phyloP scores from a whole-genome alignment of 2,797 vertebrate species.

The Antennarius maculatus region DNA sequence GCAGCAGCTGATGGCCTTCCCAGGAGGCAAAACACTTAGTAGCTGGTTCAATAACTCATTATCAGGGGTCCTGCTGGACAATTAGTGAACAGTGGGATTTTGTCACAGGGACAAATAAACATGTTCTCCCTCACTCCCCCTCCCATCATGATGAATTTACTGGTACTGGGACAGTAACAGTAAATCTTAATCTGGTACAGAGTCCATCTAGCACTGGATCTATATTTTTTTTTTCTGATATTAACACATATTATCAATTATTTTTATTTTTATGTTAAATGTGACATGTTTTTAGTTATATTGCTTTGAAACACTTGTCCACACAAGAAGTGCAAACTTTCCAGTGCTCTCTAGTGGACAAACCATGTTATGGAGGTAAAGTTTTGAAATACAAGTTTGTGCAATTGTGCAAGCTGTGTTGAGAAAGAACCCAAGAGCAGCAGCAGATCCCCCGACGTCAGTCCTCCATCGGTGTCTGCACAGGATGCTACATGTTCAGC shows the following conservation, averaged over 20 bases:
- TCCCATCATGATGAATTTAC: constrained; percentile 34
- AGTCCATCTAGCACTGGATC: not conserved
- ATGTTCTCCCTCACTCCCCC: constrained; percentile 41
- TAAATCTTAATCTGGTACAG: not conserved
- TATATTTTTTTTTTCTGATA: not conserved
- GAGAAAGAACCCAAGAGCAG: not conserved
- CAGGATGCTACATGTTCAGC: not conserved
- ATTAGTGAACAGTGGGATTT: constrained; percentile 80
- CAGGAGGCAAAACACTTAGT: constrained; percentile 68
- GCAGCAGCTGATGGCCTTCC: constrained; percentile 70
- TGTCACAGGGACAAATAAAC: constrained; percentile 78
- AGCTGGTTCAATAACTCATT: constrained; percentile 84
- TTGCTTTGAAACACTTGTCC: not conserved
- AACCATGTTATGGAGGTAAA: not conserved
- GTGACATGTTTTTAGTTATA: not conserved
- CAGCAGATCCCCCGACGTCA: not conserved
- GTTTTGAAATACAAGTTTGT: not conserved
- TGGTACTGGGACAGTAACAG: constrained; percentile 20
- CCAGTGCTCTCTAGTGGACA: constrained; percentile 5
- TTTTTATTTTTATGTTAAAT: not conserved
- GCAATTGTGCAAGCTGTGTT: not conserved
- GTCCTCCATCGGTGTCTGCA: not conserved
- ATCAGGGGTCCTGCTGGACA: constrained; percentile 78
- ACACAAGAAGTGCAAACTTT: constrained; percentile 1
- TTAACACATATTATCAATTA: not conserved